A percentile compares a stretch with the other conserved stretches of the same genome.
phyloP scores from a whole-genome alignment of 2,888 invertebrate genomes.

The Pyrochroa serraticornis region DNA sequence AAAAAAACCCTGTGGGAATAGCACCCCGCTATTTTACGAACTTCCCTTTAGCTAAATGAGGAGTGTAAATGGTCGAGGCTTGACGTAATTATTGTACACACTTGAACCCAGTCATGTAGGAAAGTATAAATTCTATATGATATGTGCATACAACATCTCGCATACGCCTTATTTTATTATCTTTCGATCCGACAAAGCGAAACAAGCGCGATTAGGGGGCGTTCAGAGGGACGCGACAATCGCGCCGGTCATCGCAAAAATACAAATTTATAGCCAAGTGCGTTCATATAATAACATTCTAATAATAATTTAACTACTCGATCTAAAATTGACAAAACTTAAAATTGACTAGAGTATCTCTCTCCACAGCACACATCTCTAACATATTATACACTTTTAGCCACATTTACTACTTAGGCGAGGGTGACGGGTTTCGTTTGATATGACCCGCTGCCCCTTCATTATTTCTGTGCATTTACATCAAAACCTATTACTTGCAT shows the following conservation, averaged over 20 bases:
- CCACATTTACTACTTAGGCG: constrained; percentile 57
- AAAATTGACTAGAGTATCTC: constrained; percentile 59
- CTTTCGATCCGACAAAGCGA: constrained; percentile 26
- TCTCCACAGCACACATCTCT: constrained; percentile 52
- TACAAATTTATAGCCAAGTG: constrained; percentile 43
- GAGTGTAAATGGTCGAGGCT: constrained; percentile 53
- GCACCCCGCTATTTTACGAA: constrained; percentile 40
- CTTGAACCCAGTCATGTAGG: constrained; percentile 50
- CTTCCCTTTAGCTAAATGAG: constrained; percentile 35
- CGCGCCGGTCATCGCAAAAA: constrained; percentile 15
- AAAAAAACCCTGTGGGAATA: constrained; percentile 21
- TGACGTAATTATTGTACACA: constrained; percentile 52
- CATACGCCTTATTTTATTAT: constrained; percentile 43
- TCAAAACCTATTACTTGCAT: constrained; percentile 44
- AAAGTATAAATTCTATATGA: constrained; percentile 59
- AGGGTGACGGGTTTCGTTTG: constrained; percentile 39
- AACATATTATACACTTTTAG: constrained; percentile 53
- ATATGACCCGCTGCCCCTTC: constrained; percentile 41
- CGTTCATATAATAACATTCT: constrained; percentile 49
- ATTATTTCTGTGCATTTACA: constrained; percentile 49
- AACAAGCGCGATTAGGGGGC: constrained; percentile 13
- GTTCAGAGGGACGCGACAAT: constrained; percentile 9
- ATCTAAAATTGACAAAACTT: constrained; percentile 59
- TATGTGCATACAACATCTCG: constrained; percentile 57
- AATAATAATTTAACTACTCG: constrained; percentile 52